Evolutionary conservation across 2,888 invertebrate species (phyloP), one percentile per base, ranked within the genome.

Genomic region (Monochamus alternatus): DNA sequence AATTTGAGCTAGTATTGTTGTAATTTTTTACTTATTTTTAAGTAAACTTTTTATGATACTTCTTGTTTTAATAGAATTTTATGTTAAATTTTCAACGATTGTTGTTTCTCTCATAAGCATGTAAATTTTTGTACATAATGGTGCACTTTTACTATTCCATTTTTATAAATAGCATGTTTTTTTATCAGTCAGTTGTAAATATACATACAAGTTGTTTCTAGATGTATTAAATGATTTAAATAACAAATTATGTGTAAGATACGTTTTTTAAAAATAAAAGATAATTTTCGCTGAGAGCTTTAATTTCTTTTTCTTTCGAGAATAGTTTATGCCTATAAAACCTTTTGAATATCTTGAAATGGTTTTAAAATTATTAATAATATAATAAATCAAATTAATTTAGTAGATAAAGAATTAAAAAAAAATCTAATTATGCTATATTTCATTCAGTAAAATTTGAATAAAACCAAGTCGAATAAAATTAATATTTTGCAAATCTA

Each of bases 71-170:
- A 22, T 44, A n/a, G 58, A 52, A 58, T 14, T 1, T 22, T 67
- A 58, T 63, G 32, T 58, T 14, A 14, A 22, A 38, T 22, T 65
- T 55, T 31, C 44, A 55, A 47, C 9, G 47, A 47, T 63, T 63
- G 32, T 74, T 60, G 30, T 65, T 63, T 9, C 8, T 59, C 38
- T 52, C 51, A 51, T 55, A 43, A 58, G 55, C 51, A 22, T 75
- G 75, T 75, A 75, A 67, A 75, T 73, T 75, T 75, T 75, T 75
- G 75, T 75, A 75, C 12, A 75, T 72, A 67, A 69, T 47, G n/a
- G n/a, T 8, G 69, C 69, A 74, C 74, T 64, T 22, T 67, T 68
- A 74, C 62, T 69, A 69, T 74, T 74, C 67, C 43, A 64, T 74
- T 74, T 38, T 64, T 74, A 64, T 74, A 74, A 63, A 74, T 68